Base-by-base conservation (phyloP, 2,888 invertebrate genomes). In the Oscheius myriophilus region DNA sequence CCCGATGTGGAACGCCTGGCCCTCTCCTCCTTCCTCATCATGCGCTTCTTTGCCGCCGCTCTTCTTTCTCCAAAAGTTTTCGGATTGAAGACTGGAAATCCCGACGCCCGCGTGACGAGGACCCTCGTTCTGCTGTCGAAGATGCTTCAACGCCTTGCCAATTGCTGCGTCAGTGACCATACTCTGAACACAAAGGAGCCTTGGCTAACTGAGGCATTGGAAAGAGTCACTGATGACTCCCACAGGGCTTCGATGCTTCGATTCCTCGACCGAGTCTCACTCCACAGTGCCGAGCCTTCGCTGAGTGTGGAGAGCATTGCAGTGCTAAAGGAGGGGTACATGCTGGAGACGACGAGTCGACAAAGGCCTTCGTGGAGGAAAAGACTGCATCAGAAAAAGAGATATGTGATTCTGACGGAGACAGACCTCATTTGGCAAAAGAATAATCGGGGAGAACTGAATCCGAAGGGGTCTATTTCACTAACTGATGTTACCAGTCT, bases 11-110 rank as follows among this genome's bases (percentile, higher is more conserved):
- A 80, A 42, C 78, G 82, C 39, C 77, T 86, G 18, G 84, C 86
- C 2, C 73, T 86, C 9, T 82, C 81, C 12, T 84, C 84, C 6
- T 86, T 86, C 53, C 73, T 86, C 18, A 82, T 86, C 23, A 83
- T 86, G 84, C 75, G 86, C 21, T 86, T 86, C 70, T 86, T 86
- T 67, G 84, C 86, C 0, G 83, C 86, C 3, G 86, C 86, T 14
- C 75, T 86, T 46, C 67, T 85, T 42, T 83, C 83, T 65, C 86
- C 86, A 14, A 86, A 82, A 52, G 76, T 79, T 1, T 86, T 83
- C 70, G 82, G 82, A 14, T 67, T 86, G 41, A 78, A 81, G 18
- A 69, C 77, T 46, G 84, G 82, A 39, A 78, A 82, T 21, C 84
- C 85, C 26, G 82, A 84, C 16, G 71, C 77, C 1, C 79, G 81